phyloP scores from a whole-genome alignment of 2,888 invertebrate genomes.

The Perdita meconis region DNA sequence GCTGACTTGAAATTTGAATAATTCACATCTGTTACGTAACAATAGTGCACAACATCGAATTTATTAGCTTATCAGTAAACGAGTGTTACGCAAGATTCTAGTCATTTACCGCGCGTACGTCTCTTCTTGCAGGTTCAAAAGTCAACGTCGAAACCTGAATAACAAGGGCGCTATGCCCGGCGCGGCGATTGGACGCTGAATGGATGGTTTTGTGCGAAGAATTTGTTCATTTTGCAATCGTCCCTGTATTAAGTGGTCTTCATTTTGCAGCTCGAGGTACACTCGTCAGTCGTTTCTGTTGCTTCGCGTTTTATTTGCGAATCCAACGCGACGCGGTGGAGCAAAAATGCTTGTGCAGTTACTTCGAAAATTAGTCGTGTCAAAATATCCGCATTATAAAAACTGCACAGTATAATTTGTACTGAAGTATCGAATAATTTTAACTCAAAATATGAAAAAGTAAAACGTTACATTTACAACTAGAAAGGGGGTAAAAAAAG shows the following conservation, averaged over 20 bases:
- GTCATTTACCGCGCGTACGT: not conserved
- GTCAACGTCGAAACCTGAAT: not conserved
- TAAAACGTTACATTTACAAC: not conserved
- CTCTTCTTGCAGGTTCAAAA: constrained; percentile 3
- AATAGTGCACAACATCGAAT: not conserved
- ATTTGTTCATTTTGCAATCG: constrained; percentile 29
- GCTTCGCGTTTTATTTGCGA: constrained; percentile 16
- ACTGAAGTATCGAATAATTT: not conserved
- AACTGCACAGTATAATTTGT: not conserved
- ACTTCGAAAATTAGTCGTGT: not conserved
- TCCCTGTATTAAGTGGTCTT: too few species aligned
- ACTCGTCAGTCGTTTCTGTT: constrained; percentile 43
- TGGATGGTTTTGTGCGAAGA: not conserved
- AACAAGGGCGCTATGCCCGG: constrained; percentile 17
- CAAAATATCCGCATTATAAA: not conserved
- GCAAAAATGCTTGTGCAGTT: constrained; percentile 11
- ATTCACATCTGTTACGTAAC: not conserved
- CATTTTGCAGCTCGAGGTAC: constrained; percentile 45
- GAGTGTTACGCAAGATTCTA: not conserved
- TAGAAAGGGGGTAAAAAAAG: not conserved
- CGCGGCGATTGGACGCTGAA: not conserved
- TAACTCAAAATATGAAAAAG: not conserved
- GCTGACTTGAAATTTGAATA: not conserved
- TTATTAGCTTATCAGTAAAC: not conserved
- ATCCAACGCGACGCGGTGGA: not conserved